phyloP scores from a whole-genome alignment of 2,113 vertebrate genomes.

The Geothlypis trichas region DNA sequence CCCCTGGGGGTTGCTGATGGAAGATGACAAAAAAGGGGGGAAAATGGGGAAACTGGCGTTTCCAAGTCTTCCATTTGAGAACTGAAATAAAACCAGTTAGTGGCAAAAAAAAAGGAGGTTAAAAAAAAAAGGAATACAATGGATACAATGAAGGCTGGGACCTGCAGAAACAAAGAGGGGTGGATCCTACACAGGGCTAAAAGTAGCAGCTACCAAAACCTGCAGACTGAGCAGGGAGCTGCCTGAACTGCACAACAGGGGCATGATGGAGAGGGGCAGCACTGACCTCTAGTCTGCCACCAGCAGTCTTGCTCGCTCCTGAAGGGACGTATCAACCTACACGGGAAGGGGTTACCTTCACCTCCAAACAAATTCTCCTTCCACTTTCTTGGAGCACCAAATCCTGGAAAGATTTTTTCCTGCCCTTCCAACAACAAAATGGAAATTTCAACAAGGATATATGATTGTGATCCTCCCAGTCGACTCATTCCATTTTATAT shows the following conservation, averaged over 20 bases:
- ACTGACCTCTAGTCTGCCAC: background rate
- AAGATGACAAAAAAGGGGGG: background rate
- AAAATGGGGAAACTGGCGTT: background rate
- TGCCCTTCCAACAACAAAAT: background rate
- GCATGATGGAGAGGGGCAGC: background rate
- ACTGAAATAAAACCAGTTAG: background rate
- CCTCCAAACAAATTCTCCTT: background rate
- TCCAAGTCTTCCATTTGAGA: background rate
- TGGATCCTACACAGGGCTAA: background rate
- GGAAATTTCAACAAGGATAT: background rate
- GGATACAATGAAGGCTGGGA: background rate
- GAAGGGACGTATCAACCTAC: background rate
- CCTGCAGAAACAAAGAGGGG: background rate
- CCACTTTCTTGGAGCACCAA: background rate
- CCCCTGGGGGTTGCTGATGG: background rate
- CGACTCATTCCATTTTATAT: background rate
- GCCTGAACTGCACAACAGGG: background rate
- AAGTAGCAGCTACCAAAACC: background rate
- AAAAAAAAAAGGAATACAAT: background rate
- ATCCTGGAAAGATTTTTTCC: background rate
- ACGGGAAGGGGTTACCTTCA: background rate
- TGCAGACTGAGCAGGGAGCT: background rate
- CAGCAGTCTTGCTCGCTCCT: background rate
- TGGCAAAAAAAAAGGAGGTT: background rate
- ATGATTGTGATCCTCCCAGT: background rate